A percentile compares a stretch with the other conserved stretches of the same genome.
Evolutionary conservation across 1,140 invertebrate genomes (phyloP).

Genomic region (Mamestra configurata): DNA sequence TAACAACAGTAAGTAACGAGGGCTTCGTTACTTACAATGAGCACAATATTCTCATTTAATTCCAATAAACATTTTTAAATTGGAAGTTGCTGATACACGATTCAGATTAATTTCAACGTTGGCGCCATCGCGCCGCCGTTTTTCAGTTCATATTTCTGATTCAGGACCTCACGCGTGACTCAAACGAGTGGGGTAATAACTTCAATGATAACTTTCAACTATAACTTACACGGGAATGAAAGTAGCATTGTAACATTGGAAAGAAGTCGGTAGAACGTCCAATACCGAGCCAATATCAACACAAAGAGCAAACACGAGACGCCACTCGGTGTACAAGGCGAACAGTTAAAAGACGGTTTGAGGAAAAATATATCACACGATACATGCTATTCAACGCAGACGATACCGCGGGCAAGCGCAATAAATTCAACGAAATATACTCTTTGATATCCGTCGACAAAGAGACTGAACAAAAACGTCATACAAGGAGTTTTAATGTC

Average conservation of each 20-base stretch:
- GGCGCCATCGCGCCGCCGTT: slow-evolving; percentile 70
- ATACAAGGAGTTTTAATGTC: slow-evolving; percentile 82
- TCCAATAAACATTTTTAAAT: slow-evolving; percentile 60
- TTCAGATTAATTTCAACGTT: slow-evolving; percentile 68
- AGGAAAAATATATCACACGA: slow-evolving; percentile 55
- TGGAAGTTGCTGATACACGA: slow-evolving; percentile 64
- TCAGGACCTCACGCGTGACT: slow-evolving; percentile 72
- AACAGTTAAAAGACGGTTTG: slow-evolving; percentile 42
- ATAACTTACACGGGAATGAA: slow-evolving; percentile 31
- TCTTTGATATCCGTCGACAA: slow-evolving; percentile 78
- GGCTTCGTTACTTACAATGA: slow-evolving; percentile 31
- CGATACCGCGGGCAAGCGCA: slow-evolving; percentile 60
- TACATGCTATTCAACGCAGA: slow-evolving; percentile 61
- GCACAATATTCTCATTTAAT: slow-evolving; percentile 50
- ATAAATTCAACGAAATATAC: slow-evolving; percentile 74
- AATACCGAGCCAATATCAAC: slow-evolving; percentile 56
- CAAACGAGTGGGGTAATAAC: slow-evolving; percentile 56
- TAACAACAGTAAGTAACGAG: slow-evolving; percentile 13
- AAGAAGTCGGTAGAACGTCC: slow-evolving; percentile 4
- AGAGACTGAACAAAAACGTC: slow-evolving; percentile 77
- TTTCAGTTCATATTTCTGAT: slow-evolving; percentile 74
- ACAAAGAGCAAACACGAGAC: slow-evolving; percentile 47
- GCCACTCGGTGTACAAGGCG: slow-evolving; percentile 31
- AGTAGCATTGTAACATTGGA: slow-evolving; percentile 44
- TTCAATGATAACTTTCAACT: slow-evolving; percentile 44